Evolutionary conservation across 2,113 vertebrate genomes (phyloP), one percentile per base, ranked within the genome.

Genomic region (Thalassarche chlororhynchos): DNA sequence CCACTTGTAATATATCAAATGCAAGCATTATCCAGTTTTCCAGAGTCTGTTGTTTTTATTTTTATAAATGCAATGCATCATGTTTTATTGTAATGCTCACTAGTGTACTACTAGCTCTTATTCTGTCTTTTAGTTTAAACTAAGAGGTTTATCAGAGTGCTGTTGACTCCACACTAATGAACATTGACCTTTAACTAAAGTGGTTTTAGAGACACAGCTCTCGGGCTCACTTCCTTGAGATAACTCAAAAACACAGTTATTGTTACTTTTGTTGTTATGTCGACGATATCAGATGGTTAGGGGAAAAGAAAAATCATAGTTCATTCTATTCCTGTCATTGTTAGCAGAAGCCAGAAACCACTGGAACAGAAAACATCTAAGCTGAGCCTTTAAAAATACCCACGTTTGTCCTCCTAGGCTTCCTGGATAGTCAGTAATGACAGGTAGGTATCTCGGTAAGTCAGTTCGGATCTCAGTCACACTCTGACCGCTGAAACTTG

Each of bases 31-130:
- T 17, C 29, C 54, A 49, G 23, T 82, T 96, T 85, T 76, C 74
- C 79, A 47, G 92, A 74, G 26, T 47, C 29, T 68, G 29, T 51
- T 91, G 52, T 0, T 87, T 92, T 91, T 84, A 84, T 81, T 93
- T 95, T 91, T 94, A 89, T 83, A 96, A 74, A 93, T 69, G 66
- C 32, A 93, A 91, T 76, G 36, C 32, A 87, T 95, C 70, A 91
- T 19, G 26, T 61, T 81, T 84, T 89, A 76, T 65, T 92, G 65
- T 84, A 93, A 95, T 57, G 69, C 20, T 87, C 81, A 82, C 51
- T 46, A 93, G 71, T 38, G 52, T 84, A 84, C 64, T 76, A 40
- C 89, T 58, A 89, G 52, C 40, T 89, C 40, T 87, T 95, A 57
- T 66, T 76, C 84, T 85, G 84, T 83, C 80, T 89, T 90, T 91